A percentile compares a stretch with the other conserved stretches of the same genome.
Conservation (phyloP, 2,888 invertebrate species). For the Trilocha varians region DNA sequence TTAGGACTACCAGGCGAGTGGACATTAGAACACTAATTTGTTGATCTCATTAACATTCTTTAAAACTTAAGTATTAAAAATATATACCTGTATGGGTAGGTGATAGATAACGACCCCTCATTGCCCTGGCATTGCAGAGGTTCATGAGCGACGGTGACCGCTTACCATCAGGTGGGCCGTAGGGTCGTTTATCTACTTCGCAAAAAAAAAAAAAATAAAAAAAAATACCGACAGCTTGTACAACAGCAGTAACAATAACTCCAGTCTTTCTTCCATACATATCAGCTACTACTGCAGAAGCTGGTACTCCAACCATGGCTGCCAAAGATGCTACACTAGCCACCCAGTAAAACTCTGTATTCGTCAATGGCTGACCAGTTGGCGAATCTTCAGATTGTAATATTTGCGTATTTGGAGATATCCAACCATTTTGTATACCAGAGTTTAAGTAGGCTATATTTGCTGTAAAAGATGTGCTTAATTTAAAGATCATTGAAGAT, state of each 20-base stretch:
- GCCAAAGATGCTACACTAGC: slow-evolving; percentile 54
- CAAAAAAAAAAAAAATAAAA: no score
- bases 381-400: slow-evolving; percentile 42
- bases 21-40: no score
- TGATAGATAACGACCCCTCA: no score
- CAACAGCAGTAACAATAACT: slow-evolving; percentile 47
- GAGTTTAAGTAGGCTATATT: slow-evolving; percentile 47
- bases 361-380: slow-evolving; percentile 35
- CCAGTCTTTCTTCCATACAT: slow-evolving; percentile 49
- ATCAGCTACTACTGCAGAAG: slow-evolving; percentile 48
- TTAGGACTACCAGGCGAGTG: no score
- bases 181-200: no score
- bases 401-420: slow-evolving; percentile 48
- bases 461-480: slow-evolving; percentile 25
- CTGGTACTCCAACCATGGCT: slow-evolving; percentile 41
- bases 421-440: slow-evolving; percentile 57
- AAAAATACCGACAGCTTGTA: slow-evolving; percentile 49
- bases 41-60: no score
- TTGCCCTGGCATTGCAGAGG: no score
- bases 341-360: slow-evolving; percentile 50
- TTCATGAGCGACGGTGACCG: no score
- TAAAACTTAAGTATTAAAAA: no score
- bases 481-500: neutral
- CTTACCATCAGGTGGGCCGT: no score
- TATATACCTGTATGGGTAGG: no score